Evolutionary conservation across 2,888 invertebrate genomes (phyloP).

Genomic region (Philereme transversata): DNA sequence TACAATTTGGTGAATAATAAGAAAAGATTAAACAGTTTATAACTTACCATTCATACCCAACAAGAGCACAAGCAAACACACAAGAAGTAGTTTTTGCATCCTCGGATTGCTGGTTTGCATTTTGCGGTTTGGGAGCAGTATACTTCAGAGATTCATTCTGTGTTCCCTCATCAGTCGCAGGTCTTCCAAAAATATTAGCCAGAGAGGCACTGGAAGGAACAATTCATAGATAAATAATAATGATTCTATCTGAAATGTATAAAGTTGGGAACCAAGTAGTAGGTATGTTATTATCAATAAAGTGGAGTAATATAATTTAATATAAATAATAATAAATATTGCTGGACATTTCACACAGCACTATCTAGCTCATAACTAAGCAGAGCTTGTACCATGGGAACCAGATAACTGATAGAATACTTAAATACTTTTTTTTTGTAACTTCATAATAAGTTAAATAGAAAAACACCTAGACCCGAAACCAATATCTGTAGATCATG

Average conservation of each 20-base stretch:
- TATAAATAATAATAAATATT: no score
- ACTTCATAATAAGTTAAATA: no score
- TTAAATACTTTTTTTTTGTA: background rate
- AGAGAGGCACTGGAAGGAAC: conserved; percentile 60
- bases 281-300: no score
- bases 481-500: no score
- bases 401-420: no score
- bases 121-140: conserved; percentile 59
- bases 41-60: conserved; percentile 71
- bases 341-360: no score
- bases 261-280: no score
- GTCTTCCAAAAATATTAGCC: conserved; percentile 66
- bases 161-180: conserved; percentile 41
- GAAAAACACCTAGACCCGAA: no score
- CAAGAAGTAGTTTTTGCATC: conserved; percentile 59
- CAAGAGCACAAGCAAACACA: conserved; percentile 64
- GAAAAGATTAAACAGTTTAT: no score
- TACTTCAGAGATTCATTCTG: conserved; percentile 68
- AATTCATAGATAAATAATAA: background rate
- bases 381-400: no score
- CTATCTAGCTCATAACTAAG: no score
- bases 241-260: background rate
- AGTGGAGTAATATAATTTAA: background rate
- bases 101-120: conserved; percentile 39
- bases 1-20: background rate